Percentiles rank a stretch among this genome's conserved stretches.
These are phyloP conservation scores for Tachyglossus aculeatus DNA, from an alignment of 2,797 vertebrate genomes.

Conservation along the genomic window DNA sequence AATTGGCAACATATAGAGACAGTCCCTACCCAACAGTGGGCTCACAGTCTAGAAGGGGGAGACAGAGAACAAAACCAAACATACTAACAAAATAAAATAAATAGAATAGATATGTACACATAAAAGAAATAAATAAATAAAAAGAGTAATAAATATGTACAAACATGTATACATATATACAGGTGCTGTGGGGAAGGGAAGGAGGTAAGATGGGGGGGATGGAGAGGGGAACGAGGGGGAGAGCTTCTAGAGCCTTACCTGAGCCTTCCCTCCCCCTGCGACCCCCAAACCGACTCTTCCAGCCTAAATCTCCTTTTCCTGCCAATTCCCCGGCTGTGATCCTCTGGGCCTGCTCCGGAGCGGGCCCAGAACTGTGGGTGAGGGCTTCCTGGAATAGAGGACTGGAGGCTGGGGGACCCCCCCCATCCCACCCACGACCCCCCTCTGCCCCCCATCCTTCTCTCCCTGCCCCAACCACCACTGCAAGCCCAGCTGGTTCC, in stretches of 20 bases:
- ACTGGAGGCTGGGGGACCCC: conserved; percentile 52
- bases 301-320: conserved; percentile 42
- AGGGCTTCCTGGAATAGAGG: conserved; percentile 67
- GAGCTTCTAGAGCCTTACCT: background rate
- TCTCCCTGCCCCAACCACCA: background rate
- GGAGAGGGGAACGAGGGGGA: too few relatives aligned
- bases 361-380: conserved; percentile 28
- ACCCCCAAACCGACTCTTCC: conserved; percentile 4
- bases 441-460: background rate
- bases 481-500: conserved; percentile 50
- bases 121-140: too few relatives aligned
- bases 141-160: too few relatives aligned
- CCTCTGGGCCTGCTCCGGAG: conserved; percentile 30
- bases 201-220: too few relatives aligned
- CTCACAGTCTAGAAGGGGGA: too few relatives aligned
- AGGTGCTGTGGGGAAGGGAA: too few relatives aligned
- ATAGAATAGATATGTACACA: too few relatives aligned
- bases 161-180: too few relatives aligned
- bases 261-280: background rate
- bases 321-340: conserved; percentile 48
- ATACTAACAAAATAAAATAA: too few relatives aligned
- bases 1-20: too few relatives aligned
- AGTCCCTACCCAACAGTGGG: too few relatives aligned
- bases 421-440: conserved; percentile 49
- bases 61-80: too few relatives aligned